Conservation (phyloP, 2,113 vertebrate genomes). For the Pelobates fuscus region DNA sequence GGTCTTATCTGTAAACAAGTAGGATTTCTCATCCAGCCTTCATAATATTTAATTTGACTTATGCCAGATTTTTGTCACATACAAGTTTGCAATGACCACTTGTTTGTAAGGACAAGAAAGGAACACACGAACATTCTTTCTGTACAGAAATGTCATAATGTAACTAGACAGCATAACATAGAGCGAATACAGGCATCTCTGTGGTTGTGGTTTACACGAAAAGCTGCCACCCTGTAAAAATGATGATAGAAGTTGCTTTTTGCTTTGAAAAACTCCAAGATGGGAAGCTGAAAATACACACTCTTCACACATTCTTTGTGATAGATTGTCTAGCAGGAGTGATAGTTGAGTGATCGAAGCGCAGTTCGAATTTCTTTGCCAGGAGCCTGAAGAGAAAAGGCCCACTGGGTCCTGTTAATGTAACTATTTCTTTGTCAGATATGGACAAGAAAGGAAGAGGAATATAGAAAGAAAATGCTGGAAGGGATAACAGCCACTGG, state of each 20-base stretch:
- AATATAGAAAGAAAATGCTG: slow-evolving; percentile 31
- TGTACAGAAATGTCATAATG: slow-evolving; percentile 14
- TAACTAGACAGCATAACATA: slow-evolving; percentile 27
- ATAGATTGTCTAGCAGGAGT: slow-evolving; percentile 46
- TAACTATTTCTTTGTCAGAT: slow-evolving; percentile 46
- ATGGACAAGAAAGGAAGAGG: slow-evolving; percentile 31
- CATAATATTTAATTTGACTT: background rate
- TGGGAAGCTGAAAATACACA: slow-evolving; percentile 42
- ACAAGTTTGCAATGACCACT: background rate
- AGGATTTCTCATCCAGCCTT: background rate
- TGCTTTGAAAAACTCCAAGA: slow-evolving; percentile 53
- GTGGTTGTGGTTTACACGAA: slow-evolving; percentile 21
- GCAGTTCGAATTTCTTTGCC: slow-evolving; percentile 56
- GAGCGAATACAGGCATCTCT: slow-evolving; percentile 19
- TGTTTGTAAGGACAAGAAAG: slow-evolving; percentile 10
- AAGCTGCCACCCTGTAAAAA: slow-evolving; percentile 40
- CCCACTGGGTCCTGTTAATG: slow-evolving; percentile 51
- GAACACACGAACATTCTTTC: slow-evolving; percentile 2
- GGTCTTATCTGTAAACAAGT: background rate
- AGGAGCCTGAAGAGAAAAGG: slow-evolving; percentile 49
- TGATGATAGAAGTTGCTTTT: slow-evolving; percentile 41
- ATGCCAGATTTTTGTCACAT: background rate
- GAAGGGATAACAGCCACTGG: slow-evolving; percentile 41
- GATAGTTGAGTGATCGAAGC: slow-evolving; percentile 47
- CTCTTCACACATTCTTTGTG: slow-evolving; percentile 44